These are phyloP conservation scores for Gastracanthus pulcherrimus DNA, from an alignment of 2,888 invertebrate species.

Conservation along the genomic window DNA sequence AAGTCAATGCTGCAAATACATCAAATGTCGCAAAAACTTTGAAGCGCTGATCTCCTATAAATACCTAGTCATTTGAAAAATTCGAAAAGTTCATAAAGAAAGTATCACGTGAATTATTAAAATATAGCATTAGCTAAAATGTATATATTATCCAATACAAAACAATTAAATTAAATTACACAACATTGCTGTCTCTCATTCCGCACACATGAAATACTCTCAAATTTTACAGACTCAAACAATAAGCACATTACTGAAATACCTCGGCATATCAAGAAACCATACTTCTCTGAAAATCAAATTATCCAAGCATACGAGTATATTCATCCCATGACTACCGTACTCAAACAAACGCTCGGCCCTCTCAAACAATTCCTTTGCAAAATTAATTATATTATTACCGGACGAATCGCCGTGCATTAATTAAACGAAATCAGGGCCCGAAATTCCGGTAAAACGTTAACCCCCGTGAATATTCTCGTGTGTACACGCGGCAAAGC, in stretches of 20 bases:
- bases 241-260: background rate
- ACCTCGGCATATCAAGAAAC: background rate
- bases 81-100: too few relatives aligned
- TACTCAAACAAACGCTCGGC: background rate
- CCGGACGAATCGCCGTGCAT: background rate
- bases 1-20: too few relatives aligned
- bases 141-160: too few relatives aligned
- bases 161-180: too few relatives aligned
- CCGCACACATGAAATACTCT: too few relatives aligned
- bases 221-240: background rate
- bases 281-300: background rate
- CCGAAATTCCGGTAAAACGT: background rate
- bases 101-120: too few relatives aligned
- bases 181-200: too few relatives aligned
- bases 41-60: too few relatives aligned
- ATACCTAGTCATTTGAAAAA: too few relatives aligned
- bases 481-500: background rate
- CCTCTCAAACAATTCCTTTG: background rate
- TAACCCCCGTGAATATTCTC: background rate
- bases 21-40: too few relatives aligned
- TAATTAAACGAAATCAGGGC: conserved; percentile 12
- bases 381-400: conserved; percentile 24
- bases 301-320: background rate
- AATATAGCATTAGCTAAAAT: too few relatives aligned
- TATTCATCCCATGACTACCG: background rate